These are phyloP conservation scores for Eupithecia abbreviata DNA, from an alignment of 2,888 invertebrate species.

Conservation along the genomic window DNA sequence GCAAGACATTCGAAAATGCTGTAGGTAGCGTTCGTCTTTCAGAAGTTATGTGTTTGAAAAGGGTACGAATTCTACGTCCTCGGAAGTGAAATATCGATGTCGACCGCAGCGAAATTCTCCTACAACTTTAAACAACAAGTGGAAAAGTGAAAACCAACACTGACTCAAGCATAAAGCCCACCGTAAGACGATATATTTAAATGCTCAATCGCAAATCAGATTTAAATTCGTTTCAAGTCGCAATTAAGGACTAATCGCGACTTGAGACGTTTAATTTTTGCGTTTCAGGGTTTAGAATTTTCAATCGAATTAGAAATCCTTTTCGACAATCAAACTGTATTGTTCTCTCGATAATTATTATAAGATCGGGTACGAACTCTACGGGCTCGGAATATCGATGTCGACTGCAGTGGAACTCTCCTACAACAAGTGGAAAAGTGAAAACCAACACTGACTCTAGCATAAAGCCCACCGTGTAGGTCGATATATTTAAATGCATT, in stretches of 20 bases:
- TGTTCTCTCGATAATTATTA: too few species aligned
- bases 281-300: too few species aligned
- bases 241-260: too few species aligned
- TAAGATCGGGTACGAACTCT: background rate
- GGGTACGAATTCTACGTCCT: background rate
- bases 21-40: background rate
- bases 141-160: background rate
- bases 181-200: background rate
- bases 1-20: background rate
- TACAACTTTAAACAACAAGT: slow-evolving; percentile 2
- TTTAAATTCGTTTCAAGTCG: too few species aligned
- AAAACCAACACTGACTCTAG: background rate
- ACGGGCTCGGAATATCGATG: background rate
- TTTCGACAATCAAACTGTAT: too few species aligned
- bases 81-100: background rate
- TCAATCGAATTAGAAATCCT: too few species aligned
- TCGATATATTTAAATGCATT: background rate
- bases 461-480: background rate
- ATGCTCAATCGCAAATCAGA: too few species aligned
- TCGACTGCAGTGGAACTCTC: background rate
- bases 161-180: background rate
- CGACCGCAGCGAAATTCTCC: background rate
- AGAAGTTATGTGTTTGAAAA: background rate
- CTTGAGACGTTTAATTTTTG: too few species aligned
- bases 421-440: slow-evolving; percentile 8